These are phyloP conservation scores for Solenopsis invicta DNA, from an alignment of 1,140 invertebrate genomes.

Conservation along the genomic window DNA sequence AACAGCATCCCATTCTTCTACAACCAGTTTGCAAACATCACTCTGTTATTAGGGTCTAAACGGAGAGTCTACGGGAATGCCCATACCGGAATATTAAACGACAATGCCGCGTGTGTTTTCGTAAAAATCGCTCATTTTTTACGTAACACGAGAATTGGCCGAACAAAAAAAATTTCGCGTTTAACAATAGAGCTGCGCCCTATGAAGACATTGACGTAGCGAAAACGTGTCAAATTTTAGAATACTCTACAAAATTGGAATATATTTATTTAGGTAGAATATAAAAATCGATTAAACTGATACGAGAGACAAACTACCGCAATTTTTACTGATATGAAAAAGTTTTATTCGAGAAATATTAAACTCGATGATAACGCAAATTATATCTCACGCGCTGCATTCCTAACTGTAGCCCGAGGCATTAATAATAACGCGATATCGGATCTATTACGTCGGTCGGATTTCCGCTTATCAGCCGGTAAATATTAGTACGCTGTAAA, in stretches of 20 bases:
- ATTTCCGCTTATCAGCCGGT: background rate
- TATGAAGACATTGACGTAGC: background rate
- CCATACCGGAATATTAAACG: constrained; percentile 48
- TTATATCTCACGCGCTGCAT: background rate
- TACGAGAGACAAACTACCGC: background rate
- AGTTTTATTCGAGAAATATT: background rate
- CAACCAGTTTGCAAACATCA: constrained; percentile 71
- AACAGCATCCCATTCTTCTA: constrained; percentile 42
- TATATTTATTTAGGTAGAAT: background rate
- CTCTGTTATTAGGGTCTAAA: constrained; percentile 29
- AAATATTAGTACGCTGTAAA: constrained; percentile 3
- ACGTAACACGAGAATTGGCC: background rate
- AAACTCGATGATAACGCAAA: background rate
- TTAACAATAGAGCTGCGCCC: background rate
- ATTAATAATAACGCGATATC: constrained; percentile 27
- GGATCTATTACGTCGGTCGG: constrained; percentile 11
- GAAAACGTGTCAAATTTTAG: background rate
- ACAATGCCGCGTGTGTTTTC: constrained; percentile 57
- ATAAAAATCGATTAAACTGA: too few species aligned
- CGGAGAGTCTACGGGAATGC: background rate
- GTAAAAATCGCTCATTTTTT: constrained; percentile 31
- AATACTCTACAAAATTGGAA: background rate
- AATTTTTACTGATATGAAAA: background rate
- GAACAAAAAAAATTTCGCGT: background rate
- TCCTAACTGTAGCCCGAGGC: background rate